Base-by-base conservation (phyloP, 2,888 invertebrate species). In the Lycaena phlaeas region DNA sequence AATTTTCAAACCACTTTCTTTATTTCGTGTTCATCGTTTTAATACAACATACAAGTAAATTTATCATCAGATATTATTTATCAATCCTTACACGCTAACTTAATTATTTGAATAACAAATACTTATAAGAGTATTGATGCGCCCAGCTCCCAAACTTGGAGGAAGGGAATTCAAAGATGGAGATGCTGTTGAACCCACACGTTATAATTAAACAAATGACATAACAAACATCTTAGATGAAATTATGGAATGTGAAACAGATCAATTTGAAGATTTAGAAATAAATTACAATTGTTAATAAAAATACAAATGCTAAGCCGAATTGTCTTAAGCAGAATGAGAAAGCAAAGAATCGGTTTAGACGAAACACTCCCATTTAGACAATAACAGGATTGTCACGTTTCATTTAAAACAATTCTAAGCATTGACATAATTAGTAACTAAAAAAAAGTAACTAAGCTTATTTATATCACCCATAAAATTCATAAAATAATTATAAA, bases 21-120 rank as follows among this genome's bases (percentile, higher is more conserved):
- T 85, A 84, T 82, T 81, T 79, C 72, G 64, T 81, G 79, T 84
- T 78, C 81, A 75, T 78, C 78, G 70, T 82, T 84, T 84, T 78
- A 84, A 78, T 85, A 85, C 85, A 85, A 85, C 85, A 85, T 85
- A 85, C 84, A 85, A 77, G 84, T 85, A 84, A 84, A 85, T 70
- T 84, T 84, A 85, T 85, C 84, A 75, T 84, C 84, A 74, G 81
- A 82, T 82, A 82, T 76, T 78, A 77, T 76, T 78, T 76, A 84
- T 81, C 74, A 78, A 79, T 81, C 71, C 84, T 85, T 85, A 85
- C 61, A 47, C 49, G 57, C 82, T 82, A 81, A 64, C 81, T 81
- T 84, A 84, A 74, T 57, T 77, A 73, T 67, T 73, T 76, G 81
- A 77, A 73, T 81, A 81, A 84, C 82, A 81, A 81, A 72, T 74